phyloP scores from a whole-genome alignment of 2,797 vertebrate species.

The Linurgus olivaceus region DNA sequence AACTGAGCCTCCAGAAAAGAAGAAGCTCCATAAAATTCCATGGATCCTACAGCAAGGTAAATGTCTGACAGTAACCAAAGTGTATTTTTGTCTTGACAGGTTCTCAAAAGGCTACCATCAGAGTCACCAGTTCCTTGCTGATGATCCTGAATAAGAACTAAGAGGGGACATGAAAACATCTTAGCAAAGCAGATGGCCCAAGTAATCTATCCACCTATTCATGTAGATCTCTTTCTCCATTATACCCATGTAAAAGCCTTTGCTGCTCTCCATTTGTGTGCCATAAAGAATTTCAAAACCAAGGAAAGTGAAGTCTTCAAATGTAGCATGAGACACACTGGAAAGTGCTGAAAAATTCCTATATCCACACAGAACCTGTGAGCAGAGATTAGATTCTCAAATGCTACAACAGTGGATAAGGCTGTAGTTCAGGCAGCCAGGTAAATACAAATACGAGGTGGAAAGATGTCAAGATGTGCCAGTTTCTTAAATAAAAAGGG shows the following conservation, averaged over 20 bases:
- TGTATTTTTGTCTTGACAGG: not conserved
- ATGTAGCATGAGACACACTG: not conserved
- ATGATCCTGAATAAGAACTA: not conserved
- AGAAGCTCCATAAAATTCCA: not conserved
- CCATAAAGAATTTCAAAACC: not conserved
- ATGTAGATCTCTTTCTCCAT: not conserved
- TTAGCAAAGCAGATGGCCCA: not conserved
- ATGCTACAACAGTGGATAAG: not conserved
- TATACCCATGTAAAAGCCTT: not conserved
- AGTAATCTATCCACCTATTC: not conserved
- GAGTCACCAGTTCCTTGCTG: not conserved
- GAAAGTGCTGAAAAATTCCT: not conserved
- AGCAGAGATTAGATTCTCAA: not conserved
- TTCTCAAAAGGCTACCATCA: not conserved
- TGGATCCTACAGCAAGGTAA: not conserved
- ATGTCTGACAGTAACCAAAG: not conserved
- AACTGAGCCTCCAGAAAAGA: not conserved
- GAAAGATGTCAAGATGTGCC: not conserved
- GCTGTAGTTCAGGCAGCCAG: not conserved
- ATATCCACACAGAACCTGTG: not conserved
- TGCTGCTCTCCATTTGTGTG: not conserved
- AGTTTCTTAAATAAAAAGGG: not conserved
- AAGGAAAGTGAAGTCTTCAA: not conserved
- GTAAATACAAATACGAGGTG: not conserved
- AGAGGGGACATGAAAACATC: not conserved